Evolutionary conservation across 2,797 vertebrate species (phyloP).

Genomic region (Nyctalus aviator): DNA sequence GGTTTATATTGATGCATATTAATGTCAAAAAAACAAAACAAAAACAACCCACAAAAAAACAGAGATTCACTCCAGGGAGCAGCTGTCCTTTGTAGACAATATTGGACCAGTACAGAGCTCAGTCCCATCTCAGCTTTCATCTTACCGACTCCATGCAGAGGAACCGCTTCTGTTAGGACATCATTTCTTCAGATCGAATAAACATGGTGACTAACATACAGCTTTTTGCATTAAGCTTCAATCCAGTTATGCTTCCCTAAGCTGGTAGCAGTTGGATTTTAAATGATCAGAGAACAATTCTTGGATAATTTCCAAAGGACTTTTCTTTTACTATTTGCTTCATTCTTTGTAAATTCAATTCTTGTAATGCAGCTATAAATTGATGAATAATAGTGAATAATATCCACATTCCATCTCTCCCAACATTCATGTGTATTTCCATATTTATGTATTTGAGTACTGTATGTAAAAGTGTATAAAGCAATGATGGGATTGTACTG

Average conservation of each 20-base stretch:
- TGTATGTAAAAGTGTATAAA: neutral
- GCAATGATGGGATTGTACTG: neutral
- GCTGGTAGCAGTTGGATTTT: neutral
- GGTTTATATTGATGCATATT: neutral
- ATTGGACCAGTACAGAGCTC: neutral
- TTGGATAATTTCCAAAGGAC: neutral
- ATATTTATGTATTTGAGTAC: neutral
- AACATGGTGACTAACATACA: neutral
- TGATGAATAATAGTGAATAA: neutral
- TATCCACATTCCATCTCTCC: slow-evolving; percentile 5
- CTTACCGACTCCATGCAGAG: neutral
- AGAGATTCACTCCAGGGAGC: neutral
- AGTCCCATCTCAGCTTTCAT: neutral
- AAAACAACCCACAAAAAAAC: neutral
- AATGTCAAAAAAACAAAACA: neutral
- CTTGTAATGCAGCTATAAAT: neutral
- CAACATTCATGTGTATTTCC: neutral
- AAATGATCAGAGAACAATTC: neutral
- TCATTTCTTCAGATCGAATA: neutral
- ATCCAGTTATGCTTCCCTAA: neutral
- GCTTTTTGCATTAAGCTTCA: neutral
- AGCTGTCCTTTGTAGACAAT: neutral
- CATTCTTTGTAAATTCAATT: neutral
- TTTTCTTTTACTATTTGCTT: neutral
- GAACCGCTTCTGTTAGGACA: neutral